Percentiles rank a stretch among this genome's conserved stretches.
These are phyloP conservation scores for Channa argus DNA, from an alignment of 2,113 vertebrate genomes.

Conservation along the genomic window DNA sequence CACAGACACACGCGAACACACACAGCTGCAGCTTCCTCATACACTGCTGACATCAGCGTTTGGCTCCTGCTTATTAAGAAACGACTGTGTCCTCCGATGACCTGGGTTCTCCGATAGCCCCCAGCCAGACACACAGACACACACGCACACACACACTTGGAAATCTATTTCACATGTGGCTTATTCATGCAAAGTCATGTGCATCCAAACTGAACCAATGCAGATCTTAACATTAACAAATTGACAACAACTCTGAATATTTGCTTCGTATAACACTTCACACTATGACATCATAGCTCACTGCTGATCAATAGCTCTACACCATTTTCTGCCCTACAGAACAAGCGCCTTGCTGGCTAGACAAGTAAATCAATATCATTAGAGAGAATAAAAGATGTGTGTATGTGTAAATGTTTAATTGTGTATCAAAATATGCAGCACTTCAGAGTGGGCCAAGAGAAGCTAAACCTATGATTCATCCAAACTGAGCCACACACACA, in stretches of 20 bases:
- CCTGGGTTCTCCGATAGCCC: slow-evolving; percentile 20
- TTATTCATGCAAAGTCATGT: too few species aligned
- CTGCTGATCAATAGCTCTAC: slow-evolving; percentile 42
- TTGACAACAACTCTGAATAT: too few species aligned
- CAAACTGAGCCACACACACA: neutral
- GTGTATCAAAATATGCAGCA: slow-evolving; percentile 3
- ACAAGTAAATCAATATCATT: slow-evolving; percentile 59
- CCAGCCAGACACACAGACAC: neutral
- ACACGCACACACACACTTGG: neutral
- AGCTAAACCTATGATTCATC: slow-evolving; percentile 22
- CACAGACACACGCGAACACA: neutral
- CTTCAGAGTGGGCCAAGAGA: slow-evolving; percentile 2
- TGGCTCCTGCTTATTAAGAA: slow-evolving; percentile 44
- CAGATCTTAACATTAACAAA: too few species aligned
- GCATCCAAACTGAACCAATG: too few species aligned
- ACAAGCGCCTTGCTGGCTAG: slow-evolving; percentile 47
- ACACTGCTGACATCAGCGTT: slow-evolving; percentile 58
- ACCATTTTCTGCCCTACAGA: slow-evolving; percentile 36
- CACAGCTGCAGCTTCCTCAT: slow-evolving; percentile 7
- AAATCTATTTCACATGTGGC: too few species aligned
- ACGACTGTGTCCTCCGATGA: slow-evolving; percentile 47
- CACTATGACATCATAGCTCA: slow-evolving; percentile 28
- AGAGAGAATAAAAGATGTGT: neutral
- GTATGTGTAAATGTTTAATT: slow-evolving; percentile 26
- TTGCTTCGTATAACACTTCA: neutral